Percentiles rank a stretch among this genome's conserved stretches.
Conservation (phyloP, 2,797 vertebrate genomes). For the Pangasius krempfi region DNA sequence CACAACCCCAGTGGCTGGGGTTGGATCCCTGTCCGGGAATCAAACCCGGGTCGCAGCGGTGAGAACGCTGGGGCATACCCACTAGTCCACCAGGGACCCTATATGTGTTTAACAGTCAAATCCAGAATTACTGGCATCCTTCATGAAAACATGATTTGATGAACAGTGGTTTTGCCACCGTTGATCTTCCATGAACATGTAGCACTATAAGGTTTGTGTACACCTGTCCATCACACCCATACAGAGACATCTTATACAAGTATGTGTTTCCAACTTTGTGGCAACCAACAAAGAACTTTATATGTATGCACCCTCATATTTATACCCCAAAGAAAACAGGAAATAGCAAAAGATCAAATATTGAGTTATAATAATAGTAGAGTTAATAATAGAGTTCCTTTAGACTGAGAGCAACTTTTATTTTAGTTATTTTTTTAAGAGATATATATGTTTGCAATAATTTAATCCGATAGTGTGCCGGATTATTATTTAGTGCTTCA, state of each 20-base stretch:
- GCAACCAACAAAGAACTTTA: not conserved
- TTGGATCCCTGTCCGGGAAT: too few species aligned
- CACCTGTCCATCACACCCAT: not conserved
- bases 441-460: not conserved
- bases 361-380: not conserved
- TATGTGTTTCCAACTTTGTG: not conserved
- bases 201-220: not conserved
- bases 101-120: not conserved
- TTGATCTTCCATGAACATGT: not conserved
- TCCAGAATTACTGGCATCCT: not conserved
- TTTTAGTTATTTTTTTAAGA: not conserved
- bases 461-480: not conserved
- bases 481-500: not conserved
- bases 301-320: not conserved
- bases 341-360: not conserved
- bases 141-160: not conserved
- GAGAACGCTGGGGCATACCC: too few species aligned
- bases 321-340: not conserved
- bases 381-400: not conserved
- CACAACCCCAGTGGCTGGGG: too few species aligned
- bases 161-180: not conserved
- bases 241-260: not conserved
- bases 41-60: too few species aligned
- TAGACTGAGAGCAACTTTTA: not conserved
- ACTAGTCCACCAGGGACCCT: too few species aligned